phyloP scores from a whole-genome alignment of 2,888 invertebrate genomes.

The Azorinus chamasolen region DNA sequence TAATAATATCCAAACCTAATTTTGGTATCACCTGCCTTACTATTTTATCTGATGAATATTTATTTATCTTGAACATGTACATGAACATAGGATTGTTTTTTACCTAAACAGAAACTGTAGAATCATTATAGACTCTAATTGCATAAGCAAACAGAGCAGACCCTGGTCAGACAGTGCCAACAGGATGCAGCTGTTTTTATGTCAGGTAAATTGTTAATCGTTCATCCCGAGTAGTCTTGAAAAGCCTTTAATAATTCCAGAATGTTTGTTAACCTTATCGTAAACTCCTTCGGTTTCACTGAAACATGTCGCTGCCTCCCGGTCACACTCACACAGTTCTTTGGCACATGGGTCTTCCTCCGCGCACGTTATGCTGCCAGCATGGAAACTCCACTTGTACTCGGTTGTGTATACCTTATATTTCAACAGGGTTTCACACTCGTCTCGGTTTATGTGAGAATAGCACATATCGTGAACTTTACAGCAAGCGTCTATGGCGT shows the following conservation, averaged over 20 bases:
- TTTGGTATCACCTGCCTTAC: no score
- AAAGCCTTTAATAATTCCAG: constrained; percentile 13
- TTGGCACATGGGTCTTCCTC: constrained; percentile 43
- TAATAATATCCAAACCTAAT: no score
- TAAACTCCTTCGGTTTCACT: constrained; percentile 39
- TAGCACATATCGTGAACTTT: constrained; percentile 58
- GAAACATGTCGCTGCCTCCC: constrained; percentile 50
- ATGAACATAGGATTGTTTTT: no score
- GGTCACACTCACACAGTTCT: constrained; percentile 58
- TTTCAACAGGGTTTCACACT: constrained; percentile 47
- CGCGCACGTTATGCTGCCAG: constrained; percentile 47
- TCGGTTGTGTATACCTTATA: constrained; percentile 55
- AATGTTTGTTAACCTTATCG: constrained; percentile 42
- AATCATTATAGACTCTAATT: no score
- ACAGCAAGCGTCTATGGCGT: constrained; percentile 67
- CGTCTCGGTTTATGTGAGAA: constrained; percentile 34
- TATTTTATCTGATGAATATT: no score
- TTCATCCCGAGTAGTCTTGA: no score
- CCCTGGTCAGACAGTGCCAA: no score
- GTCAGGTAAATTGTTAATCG: no score
- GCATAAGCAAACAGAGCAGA: no score
- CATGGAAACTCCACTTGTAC: constrained; percentile 40
- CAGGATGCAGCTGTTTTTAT: no score
- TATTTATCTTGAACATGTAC: no score
- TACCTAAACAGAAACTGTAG: no score